Evolutionary conservation across 2,113 vertebrate genomes (phyloP).

Genomic region (Halichoeres trimaculatus): DNA sequence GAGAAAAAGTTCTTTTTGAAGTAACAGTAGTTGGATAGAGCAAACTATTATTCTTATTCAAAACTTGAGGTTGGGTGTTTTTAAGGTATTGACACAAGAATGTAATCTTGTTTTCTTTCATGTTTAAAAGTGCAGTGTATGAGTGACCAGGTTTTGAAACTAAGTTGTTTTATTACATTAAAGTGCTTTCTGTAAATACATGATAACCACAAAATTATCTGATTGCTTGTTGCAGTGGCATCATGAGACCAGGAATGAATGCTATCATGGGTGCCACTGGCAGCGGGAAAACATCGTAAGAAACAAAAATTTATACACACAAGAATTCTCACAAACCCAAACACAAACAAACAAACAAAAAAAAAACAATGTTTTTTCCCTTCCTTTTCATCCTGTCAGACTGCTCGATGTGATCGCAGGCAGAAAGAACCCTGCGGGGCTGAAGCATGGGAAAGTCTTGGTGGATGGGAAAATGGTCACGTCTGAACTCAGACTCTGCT

Average conservation of each 20-base stretch:
- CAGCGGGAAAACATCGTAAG: conserved; percentile 88
- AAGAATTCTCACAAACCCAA: neutral
- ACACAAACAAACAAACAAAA: neutral
- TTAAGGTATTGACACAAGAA: neutral
- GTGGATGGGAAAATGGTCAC: conserved; percentile 79
- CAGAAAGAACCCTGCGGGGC: conserved; percentile 83
- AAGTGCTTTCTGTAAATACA: neutral
- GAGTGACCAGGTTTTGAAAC: neutral
- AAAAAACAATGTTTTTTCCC: no score
- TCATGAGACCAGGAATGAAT: conserved; percentile 86
- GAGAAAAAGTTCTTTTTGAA: no score
- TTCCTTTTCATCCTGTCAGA: conserved; percentile 47
- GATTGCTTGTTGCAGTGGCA: conserved; percentile 75
- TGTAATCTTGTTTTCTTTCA: neutral
- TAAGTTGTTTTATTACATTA: neutral
- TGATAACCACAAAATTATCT: neutral
- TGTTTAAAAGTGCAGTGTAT: neutral
- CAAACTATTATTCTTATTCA: no score
- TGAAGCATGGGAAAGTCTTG: conserved; percentile 75
- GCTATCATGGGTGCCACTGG: conserved; percentile 87
- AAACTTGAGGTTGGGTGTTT: neutral
- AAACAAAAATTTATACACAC: conserved; percentile 2
- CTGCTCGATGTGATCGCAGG: conserved; percentile 84
- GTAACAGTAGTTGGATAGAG: no score
- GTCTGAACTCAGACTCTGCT: conserved; percentile 79